A percentile compares a stretch with the other conserved stretches of the same genome.
Evolutionary conservation across 2,888 invertebrate species (phyloP).

Genomic region (Allacma fusca): DNA sequence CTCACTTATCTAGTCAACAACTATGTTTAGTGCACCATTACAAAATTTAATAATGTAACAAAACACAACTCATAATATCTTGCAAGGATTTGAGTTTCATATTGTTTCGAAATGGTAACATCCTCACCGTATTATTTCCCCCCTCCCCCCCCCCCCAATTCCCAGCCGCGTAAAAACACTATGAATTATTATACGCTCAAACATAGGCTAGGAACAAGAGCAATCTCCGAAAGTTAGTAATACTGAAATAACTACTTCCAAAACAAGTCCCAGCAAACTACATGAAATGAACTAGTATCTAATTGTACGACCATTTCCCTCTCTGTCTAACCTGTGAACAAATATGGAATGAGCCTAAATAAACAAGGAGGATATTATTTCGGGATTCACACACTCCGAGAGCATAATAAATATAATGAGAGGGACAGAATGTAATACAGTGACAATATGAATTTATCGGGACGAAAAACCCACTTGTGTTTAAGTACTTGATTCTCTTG

Average conservation of each 20-base stretch:
- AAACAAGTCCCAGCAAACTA: too few relatives aligned
- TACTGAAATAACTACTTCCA: too few relatives aligned
- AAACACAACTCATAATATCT: neutral
- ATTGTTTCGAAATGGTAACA: neutral
- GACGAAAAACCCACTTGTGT: neutral
- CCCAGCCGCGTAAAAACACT: too few relatives aligned
- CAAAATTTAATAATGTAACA: conserved; percentile 11
- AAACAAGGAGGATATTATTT: neutral
- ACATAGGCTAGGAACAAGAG: too few relatives aligned
- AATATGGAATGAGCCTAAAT: neutral
- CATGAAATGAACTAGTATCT: too few relatives aligned
- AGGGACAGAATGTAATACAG: neutral
- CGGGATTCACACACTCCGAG: neutral
- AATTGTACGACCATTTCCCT: neutral
- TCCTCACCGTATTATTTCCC: neutral
- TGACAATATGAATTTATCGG: neutral
- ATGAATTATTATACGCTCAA: too few relatives aligned
- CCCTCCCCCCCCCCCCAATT: too few relatives aligned
- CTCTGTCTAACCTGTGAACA: neutral
- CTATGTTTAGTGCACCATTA: neutral
- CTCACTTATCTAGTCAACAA: neutral
- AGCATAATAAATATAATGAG: neutral
- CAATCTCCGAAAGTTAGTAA: too few relatives aligned
- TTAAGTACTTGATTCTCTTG: neutral
- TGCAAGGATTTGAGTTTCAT: neutral